phyloP scores from a whole-genome alignment of 1,140 invertebrate species.

The Dendroctonus valens region DNA sequence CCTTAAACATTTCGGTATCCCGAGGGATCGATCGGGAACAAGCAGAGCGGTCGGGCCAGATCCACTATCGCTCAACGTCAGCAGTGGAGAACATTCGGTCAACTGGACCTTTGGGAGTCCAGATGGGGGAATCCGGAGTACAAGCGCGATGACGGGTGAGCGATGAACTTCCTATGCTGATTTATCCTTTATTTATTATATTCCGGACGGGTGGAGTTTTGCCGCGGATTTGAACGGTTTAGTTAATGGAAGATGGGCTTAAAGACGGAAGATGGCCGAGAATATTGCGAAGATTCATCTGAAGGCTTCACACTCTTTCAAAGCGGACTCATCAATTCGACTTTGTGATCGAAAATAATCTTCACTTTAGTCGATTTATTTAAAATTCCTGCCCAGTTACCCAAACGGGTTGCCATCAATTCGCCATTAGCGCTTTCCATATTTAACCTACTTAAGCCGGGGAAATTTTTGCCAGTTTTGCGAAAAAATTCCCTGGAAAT shows the following conservation, averaged over 20 bases:
- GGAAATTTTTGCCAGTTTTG: not conserved
- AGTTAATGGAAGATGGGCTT: too few relatives aligned
- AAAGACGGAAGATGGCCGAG: too few relatives aligned
- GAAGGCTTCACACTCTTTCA: too few relatives aligned
- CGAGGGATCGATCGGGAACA: slow-evolving; percentile 29
- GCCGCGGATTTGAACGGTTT: too few relatives aligned
- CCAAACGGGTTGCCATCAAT: not conserved
- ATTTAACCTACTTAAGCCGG: slow-evolving; percentile 3
- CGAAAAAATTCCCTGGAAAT: slow-evolving; percentile 5
- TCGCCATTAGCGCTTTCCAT: slow-evolving; percentile 1
- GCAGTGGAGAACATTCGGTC: slow-evolving; percentile 38
- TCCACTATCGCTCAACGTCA: slow-evolving; percentile 39
- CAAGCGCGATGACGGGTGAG: slow-evolving; percentile 19
- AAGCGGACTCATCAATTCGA: too few relatives aligned
- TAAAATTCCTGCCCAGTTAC: too few relatives aligned
- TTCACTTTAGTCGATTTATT: too few relatives aligned
- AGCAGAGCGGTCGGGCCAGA: slow-evolving; percentile 19
- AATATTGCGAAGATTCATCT: too few relatives aligned
- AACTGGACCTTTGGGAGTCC: slow-evolving; percentile 39
- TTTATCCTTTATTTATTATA: slow-evolving; percentile 18
- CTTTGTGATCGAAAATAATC: too few relatives aligned
- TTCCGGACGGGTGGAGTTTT: too few relatives aligned
- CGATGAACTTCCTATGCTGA: slow-evolving; percentile 12
- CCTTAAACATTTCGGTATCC: slow-evolving; percentile 26
- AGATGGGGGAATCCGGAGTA: slow-evolving; percentile 20